Evolutionary conservation across 2,888 invertebrate species (phyloP).

Genomic region (Leistus spinibarbis): DNA sequence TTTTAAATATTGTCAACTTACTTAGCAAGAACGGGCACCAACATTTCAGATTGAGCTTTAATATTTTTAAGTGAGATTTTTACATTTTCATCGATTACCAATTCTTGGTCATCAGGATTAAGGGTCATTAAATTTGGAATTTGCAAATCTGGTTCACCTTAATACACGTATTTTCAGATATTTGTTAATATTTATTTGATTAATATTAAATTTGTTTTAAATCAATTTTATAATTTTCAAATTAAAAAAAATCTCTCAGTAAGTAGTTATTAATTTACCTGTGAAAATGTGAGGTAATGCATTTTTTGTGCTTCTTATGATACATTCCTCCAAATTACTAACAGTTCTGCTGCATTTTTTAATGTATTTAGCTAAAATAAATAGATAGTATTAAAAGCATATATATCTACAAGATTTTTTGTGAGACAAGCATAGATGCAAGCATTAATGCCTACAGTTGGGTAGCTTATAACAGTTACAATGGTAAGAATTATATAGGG

Average conservation of each 20-base stretch:
- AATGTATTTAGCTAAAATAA: conserved; percentile 23
- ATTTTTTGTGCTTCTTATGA: conserved; percentile 13
- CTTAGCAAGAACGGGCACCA: background rate
- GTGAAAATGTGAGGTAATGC: conserved; percentile 13
- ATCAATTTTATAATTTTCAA: too few species aligned
- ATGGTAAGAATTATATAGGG: too few species aligned
- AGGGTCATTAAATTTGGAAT: background rate
- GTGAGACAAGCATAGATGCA: too few species aligned
- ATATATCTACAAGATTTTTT: too few species aligned
- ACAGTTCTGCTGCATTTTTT: conserved; percentile 22
- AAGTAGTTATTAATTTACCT: background rate
- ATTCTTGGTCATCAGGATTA: conserved; percentile 6
- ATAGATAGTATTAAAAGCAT: too few species aligned
- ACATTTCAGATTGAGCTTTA: background rate
- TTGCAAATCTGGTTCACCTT: background rate
- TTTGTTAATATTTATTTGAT: too few species aligned
- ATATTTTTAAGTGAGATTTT: background rate
- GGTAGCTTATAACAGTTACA: too few species aligned
- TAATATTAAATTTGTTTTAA: too few species aligned
- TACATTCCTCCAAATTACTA: conserved; percentile 14
- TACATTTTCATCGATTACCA: background rate
- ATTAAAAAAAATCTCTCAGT: too few species aligned
- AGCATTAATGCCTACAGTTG: too few species aligned
- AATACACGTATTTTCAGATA: background rate
- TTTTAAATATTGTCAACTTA: too few species aligned